Evolutionary conservation across 1,140 invertebrate genomes (phyloP), one percentile per base, ranked within the genome.

Genomic region (Thalassaphorura encarpata): DNA sequence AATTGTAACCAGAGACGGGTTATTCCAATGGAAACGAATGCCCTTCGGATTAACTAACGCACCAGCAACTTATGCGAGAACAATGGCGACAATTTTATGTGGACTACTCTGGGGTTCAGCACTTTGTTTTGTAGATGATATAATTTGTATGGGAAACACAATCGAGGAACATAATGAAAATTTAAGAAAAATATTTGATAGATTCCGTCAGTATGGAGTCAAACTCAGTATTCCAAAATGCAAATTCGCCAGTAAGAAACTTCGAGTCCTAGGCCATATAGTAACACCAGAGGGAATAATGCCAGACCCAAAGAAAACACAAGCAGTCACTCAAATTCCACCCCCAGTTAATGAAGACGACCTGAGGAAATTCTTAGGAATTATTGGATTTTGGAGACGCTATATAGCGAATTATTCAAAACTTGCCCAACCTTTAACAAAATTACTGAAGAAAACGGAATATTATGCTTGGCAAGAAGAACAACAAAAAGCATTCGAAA

Each of bases 221-320:
- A 67, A 61, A 56, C 29, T 68, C 2, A 69, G 69, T 60, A 26
- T 47, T 59, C 56, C 52, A 26, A 66, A 70, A 55, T 66, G 63
- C 55, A 59, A 57, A 49, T 66, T 67, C 48, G 64, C 60, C 51
- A 27, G 55, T 55, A 45, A 46, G n/a, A 64, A 66, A 49, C 49
- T 72, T 18, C 55, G 66, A 39, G 73, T 70, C 60, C 64, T 73
- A 43, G 73, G 72, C 6, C 66, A 73, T 52, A 54, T 67, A 13
- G 58, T 74, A 23, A 58, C 66, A 19, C 24, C 50, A 16, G 53
- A 67, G 41, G 70, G 70, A 2, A 50, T 75, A 1, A 66, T 67
- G 36, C 58, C 67, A 29, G 69, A 72, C 36, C 66, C 66, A 48
- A 62, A 66, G 6, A 75, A 73, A 61, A 60, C 71, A 0, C 31